A percentile compares a stretch with the other conserved stretches of the same genome.
phyloP scores from a whole-genome alignment of 2,888 invertebrate genomes.

The Machimus atricapillus region DNA sequence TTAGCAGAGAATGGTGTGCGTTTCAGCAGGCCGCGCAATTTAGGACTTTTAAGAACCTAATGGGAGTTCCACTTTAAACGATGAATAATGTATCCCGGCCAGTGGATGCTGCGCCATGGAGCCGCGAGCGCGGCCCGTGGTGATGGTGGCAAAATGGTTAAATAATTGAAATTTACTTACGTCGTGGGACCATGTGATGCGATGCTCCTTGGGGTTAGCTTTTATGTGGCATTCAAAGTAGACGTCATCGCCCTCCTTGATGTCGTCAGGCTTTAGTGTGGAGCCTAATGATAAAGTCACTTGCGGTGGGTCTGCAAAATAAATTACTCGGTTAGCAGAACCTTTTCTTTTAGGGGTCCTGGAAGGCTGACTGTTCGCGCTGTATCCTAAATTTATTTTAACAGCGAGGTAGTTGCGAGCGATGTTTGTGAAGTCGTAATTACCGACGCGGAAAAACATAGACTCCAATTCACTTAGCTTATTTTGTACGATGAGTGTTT shows the following conservation, averaged over 20 bases:
- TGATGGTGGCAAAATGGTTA: constrained; percentile 37
- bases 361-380: not conserved
- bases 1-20: constrained; percentile 11
- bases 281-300: constrained; percentile 76
- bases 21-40: constrained; percentile 39
- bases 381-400: not conserved
- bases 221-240: constrained; percentile 82
- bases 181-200: constrained; percentile 79
- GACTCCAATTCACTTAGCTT: not conserved
- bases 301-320: constrained; percentile 74
- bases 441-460: not conserved
- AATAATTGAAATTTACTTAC: constrained; percentile 65
- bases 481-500: not conserved
- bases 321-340: constrained; percentile 43
- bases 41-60: constrained; percentile 38
- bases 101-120: not conserved
- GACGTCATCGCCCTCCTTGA: constrained; percentile 81
- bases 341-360: constrained; percentile 21
- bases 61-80: constrained; percentile 45
- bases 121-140: not conserved
- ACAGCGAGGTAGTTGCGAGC: not conserved
- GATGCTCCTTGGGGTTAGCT: constrained; percentile 77
- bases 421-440: not conserved
- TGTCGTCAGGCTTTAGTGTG: constrained; percentile 77
- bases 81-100: constrained; percentile 45